These are phyloP conservation scores for Pararge aegeria DNA, from an alignment of 1,140 invertebrate species.

Conservation along the genomic window DNA sequence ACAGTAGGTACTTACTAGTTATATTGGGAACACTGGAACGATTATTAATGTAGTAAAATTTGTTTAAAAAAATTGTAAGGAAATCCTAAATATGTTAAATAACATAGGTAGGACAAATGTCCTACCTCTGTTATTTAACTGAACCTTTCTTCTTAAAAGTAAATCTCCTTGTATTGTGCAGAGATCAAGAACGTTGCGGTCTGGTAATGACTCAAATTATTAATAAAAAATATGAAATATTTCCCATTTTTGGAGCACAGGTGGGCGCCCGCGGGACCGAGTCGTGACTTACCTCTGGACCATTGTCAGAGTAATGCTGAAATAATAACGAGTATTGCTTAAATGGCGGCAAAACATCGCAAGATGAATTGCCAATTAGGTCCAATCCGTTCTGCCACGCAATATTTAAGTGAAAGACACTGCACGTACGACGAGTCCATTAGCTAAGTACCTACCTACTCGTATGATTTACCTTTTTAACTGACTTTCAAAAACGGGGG, in stretches of 20 bases:
- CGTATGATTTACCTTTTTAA: too few species aligned
- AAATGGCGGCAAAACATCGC: slow-evolving; percentile 42
- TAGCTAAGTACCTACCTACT: slow-evolving; percentile 9
- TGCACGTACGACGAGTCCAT: slow-evolving; percentile 10
- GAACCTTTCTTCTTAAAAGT: neutral
- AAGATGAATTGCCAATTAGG: slow-evolving; percentile 52
- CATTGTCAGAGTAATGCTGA: slow-evolving; percentile 56
- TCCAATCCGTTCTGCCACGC: slow-evolving; percentile 34
- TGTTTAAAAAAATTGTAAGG: too few species aligned
- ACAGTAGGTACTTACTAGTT: too few species aligned
- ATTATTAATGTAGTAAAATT: too few species aligned
- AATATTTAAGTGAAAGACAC: slow-evolving; percentile 33
- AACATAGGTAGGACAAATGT: too few species aligned
- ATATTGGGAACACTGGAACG: too few species aligned
- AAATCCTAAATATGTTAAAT: too few species aligned
- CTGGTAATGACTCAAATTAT: slow-evolving; percentile 57
- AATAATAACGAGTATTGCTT: slow-evolving; percentile 50
- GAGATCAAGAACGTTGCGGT: slow-evolving; percentile 35
- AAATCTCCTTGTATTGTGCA: slow-evolving; percentile 23
- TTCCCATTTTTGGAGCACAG: slow-evolving; percentile 55
- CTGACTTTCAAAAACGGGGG: too few species aligned
- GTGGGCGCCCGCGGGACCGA: slow-evolving; percentile 56
- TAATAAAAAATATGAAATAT: slow-evolving; percentile 57
- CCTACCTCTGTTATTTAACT: too few species aligned
- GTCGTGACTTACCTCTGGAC: slow-evolving; percentile 68